Percentiles rank a stretch among this genome's conserved stretches.
phyloP scores from a whole-genome alignment of 2,888 invertebrate genomes.

The Leptothorax acervorum region DNA sequence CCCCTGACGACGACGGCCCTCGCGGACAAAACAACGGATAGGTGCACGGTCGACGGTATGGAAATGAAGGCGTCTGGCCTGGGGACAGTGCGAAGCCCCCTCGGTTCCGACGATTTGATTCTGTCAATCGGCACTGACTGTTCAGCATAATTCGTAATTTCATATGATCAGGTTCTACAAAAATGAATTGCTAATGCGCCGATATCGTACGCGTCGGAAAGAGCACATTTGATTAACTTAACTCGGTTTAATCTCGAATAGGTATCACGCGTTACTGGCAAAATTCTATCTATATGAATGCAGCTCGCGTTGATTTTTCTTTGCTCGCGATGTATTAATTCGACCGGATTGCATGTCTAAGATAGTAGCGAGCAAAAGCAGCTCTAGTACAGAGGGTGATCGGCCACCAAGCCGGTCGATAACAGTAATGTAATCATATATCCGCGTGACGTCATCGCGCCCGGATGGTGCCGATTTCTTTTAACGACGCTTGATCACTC shows the following conservation, averaged over 20 bases:
- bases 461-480: constrained; percentile 33
- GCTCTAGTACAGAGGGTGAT: background rate
- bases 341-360: background rate
- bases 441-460: constrained; percentile 18
- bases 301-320: background rate
- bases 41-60: constrained; percentile 31
- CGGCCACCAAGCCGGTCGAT: constrained; percentile 13
- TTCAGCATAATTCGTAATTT: background rate
- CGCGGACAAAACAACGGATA: constrained; percentile 61
- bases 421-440: constrained; percentile 24
- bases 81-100: background rate
- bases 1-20: constrained; percentile 50
- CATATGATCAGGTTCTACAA: background rate
- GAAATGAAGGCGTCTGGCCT: constrained; percentile 49
- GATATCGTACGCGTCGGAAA: no score
- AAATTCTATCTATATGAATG: background rate
- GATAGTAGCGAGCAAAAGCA: background rate
- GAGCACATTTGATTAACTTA: background rate
- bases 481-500: constrained; percentile 42
- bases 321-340: background rate
- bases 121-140: background rate
- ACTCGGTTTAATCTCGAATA: background rate
- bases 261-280: background rate
- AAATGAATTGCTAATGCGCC: background rate
- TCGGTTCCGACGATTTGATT: background rate